Evolutionary conservation across 2,888 invertebrate species (phyloP).

Genomic region (Clitarchus hookeri): DNA sequence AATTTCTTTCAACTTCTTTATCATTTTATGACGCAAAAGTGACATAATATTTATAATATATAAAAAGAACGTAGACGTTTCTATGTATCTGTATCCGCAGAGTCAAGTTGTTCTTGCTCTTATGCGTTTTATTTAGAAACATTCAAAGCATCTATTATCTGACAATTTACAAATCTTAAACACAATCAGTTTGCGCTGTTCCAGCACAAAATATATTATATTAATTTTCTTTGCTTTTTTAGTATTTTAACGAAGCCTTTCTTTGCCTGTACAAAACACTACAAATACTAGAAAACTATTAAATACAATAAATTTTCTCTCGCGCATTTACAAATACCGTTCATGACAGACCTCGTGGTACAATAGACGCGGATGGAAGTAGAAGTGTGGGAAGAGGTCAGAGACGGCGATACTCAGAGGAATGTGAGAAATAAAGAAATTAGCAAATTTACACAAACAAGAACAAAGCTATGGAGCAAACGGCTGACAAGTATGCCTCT

Average conservation of each 20-base stretch:
- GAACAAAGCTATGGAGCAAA: conserved; percentile 35
- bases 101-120: conserved; percentile 24
- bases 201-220: conserved; percentile 40
- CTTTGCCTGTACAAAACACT: conserved; percentile 54
- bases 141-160: conserved; percentile 43
- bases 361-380: conserved; percentile 11
- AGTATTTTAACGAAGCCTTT: conserved; percentile 32
- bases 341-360: neutral
- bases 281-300: conserved; percentile 52
- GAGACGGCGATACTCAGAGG: conserved; percentile 35
- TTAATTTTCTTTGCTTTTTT: conserved; percentile 33
- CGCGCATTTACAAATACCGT: conserved; percentile 26
- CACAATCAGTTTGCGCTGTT: conserved; percentile 35
- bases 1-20: conserved; percentile 14
- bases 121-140: conserved; percentile 36
- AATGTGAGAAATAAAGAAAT: conserved; percentile 36
- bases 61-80: conserved; percentile 36
- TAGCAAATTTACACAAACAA: conserved; percentile 37
- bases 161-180: conserved; percentile 42
- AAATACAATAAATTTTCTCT: conserved; percentile 39
- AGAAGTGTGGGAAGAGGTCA: conserved; percentile 24
- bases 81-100: conserved; percentile 20
- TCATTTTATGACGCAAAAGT: conserved; percentile 31
- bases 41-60: conserved; percentile 35
- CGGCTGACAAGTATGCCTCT: conserved; percentile 29